Base-by-base conservation (phyloP, 2,888 invertebrate species). In the Leptinotarsa rubiginosa region DNA sequence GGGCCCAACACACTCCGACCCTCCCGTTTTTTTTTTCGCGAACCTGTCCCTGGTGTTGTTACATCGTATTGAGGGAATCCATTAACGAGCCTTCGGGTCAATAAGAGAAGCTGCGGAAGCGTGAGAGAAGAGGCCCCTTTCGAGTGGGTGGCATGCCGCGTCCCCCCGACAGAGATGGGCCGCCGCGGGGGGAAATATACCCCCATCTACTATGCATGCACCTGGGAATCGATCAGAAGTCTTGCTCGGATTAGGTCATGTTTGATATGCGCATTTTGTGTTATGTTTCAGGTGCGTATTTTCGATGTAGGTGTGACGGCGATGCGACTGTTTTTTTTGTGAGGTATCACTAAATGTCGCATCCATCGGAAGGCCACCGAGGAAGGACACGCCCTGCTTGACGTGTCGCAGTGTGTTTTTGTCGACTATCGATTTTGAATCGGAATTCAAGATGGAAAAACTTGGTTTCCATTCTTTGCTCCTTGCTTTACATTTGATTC, bases 21-120 rank as follows among this genome's bases (percentile, higher is more conserved):
- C 25, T 56, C 13, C 56, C 56, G 56, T 12, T 56, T 41, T 50
- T 67, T 31, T 22, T 67, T 22, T 22, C 25, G 50, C 52, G 67
- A 25, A 31, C 67, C 65, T 65, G 69, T 69, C 74, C 64, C 62
- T 68, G 74, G 65, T 68, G 75, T 74, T 75, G 77, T 75, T 76
- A 76, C 78, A 75, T 77, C 69, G 73, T 74, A 75, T 78, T 78
- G 81, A 75, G 80, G 83, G 80, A 82, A 80, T 81, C 83, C 83
- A 82, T 83, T 82, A 82, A 81, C 81, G 79, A 67, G 80, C 79
- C 79, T 81, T 78, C 83, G 84, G 83, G 83, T 84, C 84, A 86
- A 85, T 84, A 84, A 84, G 84, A 82, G 81, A 82, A 84, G 85
- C 84, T 84, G 82, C 73, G 82, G 82, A 78, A 79, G 80, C 79